Base-by-base conservation (phyloP, 2,113 vertebrate genomes). In the Microtus ochrogaster region DNA sequence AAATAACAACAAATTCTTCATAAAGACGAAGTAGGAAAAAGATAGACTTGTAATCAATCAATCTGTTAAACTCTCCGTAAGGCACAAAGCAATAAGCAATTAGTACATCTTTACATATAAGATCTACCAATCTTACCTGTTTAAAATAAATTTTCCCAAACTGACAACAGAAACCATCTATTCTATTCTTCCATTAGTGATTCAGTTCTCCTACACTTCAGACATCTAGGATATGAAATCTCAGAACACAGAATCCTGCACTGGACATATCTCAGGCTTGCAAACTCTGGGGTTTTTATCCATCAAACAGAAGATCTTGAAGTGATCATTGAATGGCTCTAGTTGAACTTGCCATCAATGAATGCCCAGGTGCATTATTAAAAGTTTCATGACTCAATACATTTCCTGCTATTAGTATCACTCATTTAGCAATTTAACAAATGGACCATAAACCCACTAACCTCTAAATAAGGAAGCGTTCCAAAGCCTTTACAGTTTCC, bases 301-400 rank as follows among this genome's bases (percentile, higher is more conserved):
- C 33, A 39, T 73, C 84, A 79, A 79, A 96, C 47, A 85, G 5
- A 91, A 55, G n/a, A n/a, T n/a, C n/a, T n/a, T n/a, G n/a, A n/a
- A n/a, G n/a, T n/a, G n/a, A n/a, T n/a, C n/a, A n/a, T n/a, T n/a
- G n/a, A n/a, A n/a, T n/a, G n/a, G 76, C 66, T 84, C 63, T 93
- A 88, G 89, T 66, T 94, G 79, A 97, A 95, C 52, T 94, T 85
- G 30, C 52, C 74, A 91, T 94, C 89, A 96, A 3, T 85, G 73
- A 96, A 83, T 89, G 77, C 96, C 94, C 95, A 55, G 41, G 68
- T n/a, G 95, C 65, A 86, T 86, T 97, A 96, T 96, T 97, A 96
- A 95, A 96, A 98, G 39, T 95, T 98, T 96, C 84, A 78, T 30
- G 58, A 74, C 83, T 96, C 89, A 89, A 8, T 84, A 33, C 49